These are phyloP conservation scores for Catharus fuscescens DNA, from an alignment of 2,113 vertebrate genomes.

Conservation along the genomic window DNA sequence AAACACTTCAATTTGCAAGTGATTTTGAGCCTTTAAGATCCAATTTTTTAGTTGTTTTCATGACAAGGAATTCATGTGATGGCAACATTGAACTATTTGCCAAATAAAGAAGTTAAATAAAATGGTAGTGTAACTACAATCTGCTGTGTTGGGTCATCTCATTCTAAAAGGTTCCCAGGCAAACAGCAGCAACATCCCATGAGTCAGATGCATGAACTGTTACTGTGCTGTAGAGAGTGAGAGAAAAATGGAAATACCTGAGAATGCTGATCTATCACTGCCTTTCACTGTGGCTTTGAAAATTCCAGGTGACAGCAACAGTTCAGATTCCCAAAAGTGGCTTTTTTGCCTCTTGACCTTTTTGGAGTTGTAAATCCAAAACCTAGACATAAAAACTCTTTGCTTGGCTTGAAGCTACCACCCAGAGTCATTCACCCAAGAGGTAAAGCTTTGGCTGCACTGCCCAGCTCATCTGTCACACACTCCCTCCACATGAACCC, in stretches of 20 bases:
- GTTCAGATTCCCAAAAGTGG: not conserved
- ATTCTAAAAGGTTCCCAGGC: not conserved
- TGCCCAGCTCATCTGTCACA: not conserved
- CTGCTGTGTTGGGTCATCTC: not conserved
- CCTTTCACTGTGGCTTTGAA: not conserved
- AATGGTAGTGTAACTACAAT: not conserved
- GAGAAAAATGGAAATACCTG: not conserved
- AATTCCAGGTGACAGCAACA: not conserved
- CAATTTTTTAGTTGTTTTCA: not conserved
- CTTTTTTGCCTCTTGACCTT: not conserved
- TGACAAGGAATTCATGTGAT: not conserved
- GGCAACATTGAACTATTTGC: not conserved
- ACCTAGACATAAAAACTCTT: not conserved
- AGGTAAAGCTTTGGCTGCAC: accelerated
- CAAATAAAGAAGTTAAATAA: not conserved
- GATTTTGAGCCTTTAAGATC: not conserved
- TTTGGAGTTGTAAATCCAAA: not conserved
- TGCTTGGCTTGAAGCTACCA: not conserved
- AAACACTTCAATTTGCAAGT: not conserved
- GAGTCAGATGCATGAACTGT: not conserved
- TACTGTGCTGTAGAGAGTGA: not conserved
- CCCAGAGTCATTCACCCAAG: not conserved
- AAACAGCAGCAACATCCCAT: not conserved
- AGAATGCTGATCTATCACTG: not conserved
- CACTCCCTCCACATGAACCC: accelerated